These are phyloP conservation scores for Rallus crepitans DNA, from an alignment of 2,797 vertebrate species.

Conservation along the genomic window DNA sequence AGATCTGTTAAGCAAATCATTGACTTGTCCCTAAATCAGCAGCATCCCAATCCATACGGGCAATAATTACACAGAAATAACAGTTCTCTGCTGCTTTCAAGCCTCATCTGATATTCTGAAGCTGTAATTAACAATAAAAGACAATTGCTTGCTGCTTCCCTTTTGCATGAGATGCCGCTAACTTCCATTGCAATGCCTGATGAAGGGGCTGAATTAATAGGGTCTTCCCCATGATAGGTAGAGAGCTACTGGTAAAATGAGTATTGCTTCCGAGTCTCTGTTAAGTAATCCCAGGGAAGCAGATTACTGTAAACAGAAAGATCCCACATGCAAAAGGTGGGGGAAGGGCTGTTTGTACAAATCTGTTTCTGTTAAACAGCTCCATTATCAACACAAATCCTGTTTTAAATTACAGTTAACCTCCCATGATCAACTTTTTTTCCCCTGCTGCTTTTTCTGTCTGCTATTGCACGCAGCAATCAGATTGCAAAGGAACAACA, in stretches of 20 bases:
- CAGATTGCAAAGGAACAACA: background rate
- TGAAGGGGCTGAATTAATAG: constrained; percentile 48
- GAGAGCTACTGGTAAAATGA: constrained; percentile 41
- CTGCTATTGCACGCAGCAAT: background rate
- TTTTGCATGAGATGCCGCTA: background rate
- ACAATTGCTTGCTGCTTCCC: constrained; percentile 10
- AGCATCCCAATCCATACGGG: background rate
- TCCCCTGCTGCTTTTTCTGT: background rate
- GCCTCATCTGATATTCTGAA: background rate
- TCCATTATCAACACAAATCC: constrained; percentile 61
- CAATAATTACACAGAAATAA: constrained; percentile 4
- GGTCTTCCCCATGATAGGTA: constrained; percentile 40
- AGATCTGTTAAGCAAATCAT: constrained; percentile 2
- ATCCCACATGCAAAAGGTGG: constrained; percentile 55
- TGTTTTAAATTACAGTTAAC: constrained; percentile 45
- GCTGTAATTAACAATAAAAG: background rate
- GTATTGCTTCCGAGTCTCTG: constrained; percentile 22
- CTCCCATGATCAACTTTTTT: background rate
- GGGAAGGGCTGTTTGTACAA: constrained; percentile 51
- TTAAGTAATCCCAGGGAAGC: constrained; percentile 77
- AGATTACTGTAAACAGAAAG: constrained; percentile 78
- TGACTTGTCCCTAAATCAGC: background rate
- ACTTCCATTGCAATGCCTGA: background rate
- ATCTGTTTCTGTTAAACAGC: constrained; percentile 61
- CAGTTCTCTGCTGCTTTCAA: constrained; percentile 1